Evolutionary conservation across 2,797 vertebrate species (phyloP).

Genomic region (Cottoperca gobio): DNA sequence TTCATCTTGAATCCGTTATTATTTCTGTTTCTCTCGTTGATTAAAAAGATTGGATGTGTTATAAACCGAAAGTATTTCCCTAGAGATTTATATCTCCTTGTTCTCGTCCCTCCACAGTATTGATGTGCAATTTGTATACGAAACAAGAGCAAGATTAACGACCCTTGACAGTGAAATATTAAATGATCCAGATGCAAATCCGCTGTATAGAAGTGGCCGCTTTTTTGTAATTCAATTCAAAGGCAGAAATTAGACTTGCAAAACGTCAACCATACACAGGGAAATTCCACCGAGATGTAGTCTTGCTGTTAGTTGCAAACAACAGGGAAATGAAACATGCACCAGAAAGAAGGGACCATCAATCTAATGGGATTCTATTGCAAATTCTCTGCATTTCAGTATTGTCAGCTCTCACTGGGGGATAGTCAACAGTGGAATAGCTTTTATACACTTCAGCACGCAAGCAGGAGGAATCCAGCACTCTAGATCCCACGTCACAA

Average conservation of each 20-base stretch:
- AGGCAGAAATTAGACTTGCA: slow-evolving; percentile 88
- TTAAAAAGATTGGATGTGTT: slow-evolving; percentile 51
- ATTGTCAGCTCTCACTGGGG: slow-evolving; percentile 65
- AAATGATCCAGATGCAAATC: slow-evolving; percentile 85
- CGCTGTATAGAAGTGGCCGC: slow-evolving; percentile 62
- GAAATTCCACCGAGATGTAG: slow-evolving; percentile 83
- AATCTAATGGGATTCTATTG: slow-evolving; percentile 76
- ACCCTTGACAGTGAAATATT: slow-evolving; percentile 85
- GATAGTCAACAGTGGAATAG: slow-evolving; percentile 71
- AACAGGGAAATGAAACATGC: slow-evolving; percentile 82
- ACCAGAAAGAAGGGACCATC: slow-evolving; percentile 74
- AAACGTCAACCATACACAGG: slow-evolving; percentile 75
- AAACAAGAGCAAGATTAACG: slow-evolving; percentile 81
- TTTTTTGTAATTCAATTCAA: slow-evolving; percentile 84
- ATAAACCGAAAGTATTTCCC: slow-evolving; percentile 44
- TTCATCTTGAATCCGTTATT: slow-evolving; percentile 37
- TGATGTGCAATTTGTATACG: slow-evolving; percentile 62
- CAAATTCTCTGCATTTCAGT: slow-evolving; percentile 65
- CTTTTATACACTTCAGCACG: slow-evolving; percentile 64
- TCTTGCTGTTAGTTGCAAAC: slow-evolving; percentile 75
- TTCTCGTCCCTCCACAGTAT: slow-evolving; percentile 39
- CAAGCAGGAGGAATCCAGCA: slow-evolving; percentile 38
- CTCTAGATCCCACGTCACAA: slow-evolving; percentile 51
- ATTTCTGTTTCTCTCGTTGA: slow-evolving; percentile 45
- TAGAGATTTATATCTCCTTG: slow-evolving; percentile 50